Base-by-base conservation (phyloP, 2,113 vertebrate species). In the Pterocles burchelli region DNA sequence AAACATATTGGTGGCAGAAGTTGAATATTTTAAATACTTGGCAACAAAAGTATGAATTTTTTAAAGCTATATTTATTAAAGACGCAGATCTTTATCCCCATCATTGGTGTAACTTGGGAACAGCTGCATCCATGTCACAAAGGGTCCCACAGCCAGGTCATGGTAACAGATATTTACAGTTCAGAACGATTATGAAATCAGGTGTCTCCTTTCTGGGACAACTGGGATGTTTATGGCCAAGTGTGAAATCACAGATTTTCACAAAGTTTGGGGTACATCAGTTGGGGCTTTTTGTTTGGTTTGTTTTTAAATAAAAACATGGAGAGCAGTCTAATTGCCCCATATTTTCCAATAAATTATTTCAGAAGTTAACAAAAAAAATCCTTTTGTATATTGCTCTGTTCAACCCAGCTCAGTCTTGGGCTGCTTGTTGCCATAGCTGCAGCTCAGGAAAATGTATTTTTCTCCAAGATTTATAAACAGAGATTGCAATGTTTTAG, bases 401-500 rank as follows among this genome's bases (percentile, higher is more conserved):
- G 3, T 82, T 43, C 74, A 86, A 43, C 95, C 80, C 88, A 78
- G 90, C 88, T 96, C 71, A 5, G 41, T 92, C 91, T 71, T 49
- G 8, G 89, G 74, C 89, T 74, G 48, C 95, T 83, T 67, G 95
- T 98, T 98, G 96, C 97, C 95, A 97, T 97, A 97, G 97, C 85
- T 95, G 96, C 97, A 93, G 95, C 95, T 94, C 52, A 93, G 94
- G 77, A 96, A 97, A 97, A 97, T 57, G 55, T 87, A 66, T 97
- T 97, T 97, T 95, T 88, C 96, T 95, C 88, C 51, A 88, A 95
- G 97, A 97, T 97, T 97, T 97, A 97, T 95, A 88, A 97, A 85
- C 95, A 94, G 87, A 95, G 80, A 83, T 91, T 82, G 95, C 88
- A 92, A 89, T 89, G 93, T 91, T 97, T 97, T 91, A 97, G 96